Evolutionary conservation across 2,113 vertebrate genomes (phyloP), one percentile per base, ranked within the genome.

Genomic region (Mustelus asterias): DNA sequence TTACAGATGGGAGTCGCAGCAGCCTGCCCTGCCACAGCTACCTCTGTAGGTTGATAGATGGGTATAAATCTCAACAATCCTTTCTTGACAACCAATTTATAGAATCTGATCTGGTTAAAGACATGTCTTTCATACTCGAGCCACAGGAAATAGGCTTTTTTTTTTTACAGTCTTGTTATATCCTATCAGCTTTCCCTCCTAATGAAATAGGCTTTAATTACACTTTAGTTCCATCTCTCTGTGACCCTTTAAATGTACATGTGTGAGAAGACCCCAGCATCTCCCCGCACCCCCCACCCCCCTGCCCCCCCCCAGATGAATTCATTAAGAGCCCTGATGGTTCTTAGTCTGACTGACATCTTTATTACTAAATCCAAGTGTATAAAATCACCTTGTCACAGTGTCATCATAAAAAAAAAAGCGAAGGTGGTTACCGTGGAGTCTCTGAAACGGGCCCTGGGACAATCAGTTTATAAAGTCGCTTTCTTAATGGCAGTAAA

Each of bases 61-160:
- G 98, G 98, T 98, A 98, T 99, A 99, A 99, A 99, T 99, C 99
- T 99, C 98, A 97, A 98, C 99, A 98, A 98, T 99, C 98, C 99
- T 96, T 98, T 98, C 98, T 98, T 99, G 99, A 99, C 99, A 99
- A 99, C 98, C 99, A 99, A 99, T 99, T 99, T 99, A 97, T 96
- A 98, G 98, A 98, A 99, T 99, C 98, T 99, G 99, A 99, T 99
- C 99, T 99, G 98, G 98, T 99, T 99, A 99, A 99, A 99, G 98
- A 99, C 98, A 97, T 97, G 97, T 98, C 98, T 98, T 97, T 98
- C 97, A 97, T 96, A 96, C 97, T 97, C 96, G 94, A 41, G 97
- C 97, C 97, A 85, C 97, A 89, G 96, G 97, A 98, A 97, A 96
- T 95, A 96, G 96, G 97, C 97, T 97, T 97, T 96, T 76, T 48